Conservation (phyloP, 2,888 invertebrate genomes). For the Timema podura region DNA sequence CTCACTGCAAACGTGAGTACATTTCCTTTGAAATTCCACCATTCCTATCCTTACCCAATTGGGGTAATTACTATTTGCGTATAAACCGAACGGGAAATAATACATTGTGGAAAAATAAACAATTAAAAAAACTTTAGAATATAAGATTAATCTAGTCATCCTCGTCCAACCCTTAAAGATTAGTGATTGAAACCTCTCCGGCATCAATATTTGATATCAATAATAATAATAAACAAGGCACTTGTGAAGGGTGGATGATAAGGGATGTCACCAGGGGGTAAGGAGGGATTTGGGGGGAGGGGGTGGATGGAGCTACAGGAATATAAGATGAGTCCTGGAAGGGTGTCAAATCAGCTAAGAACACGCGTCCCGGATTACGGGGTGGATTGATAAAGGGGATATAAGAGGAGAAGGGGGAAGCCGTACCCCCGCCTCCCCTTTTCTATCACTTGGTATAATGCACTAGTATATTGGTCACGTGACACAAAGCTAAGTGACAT, state of each 20-base stretch:
- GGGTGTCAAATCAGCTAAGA: slow-evolving; percentile 25
- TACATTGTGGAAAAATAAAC: too few species aligned
- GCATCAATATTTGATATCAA: slow-evolving; percentile 50
- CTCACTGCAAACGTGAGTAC: too few species aligned
- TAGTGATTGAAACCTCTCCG: slow-evolving; percentile 44
- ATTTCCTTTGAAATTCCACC: too few species aligned
- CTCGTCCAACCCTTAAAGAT: too few species aligned
- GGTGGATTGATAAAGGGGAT: neutral
- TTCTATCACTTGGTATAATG: too few species aligned
- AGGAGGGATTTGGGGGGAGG: slow-evolving; percentile 15
- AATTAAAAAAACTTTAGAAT: too few species aligned
- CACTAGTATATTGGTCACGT: slow-evolving; percentile 11
- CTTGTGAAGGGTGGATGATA: slow-evolving; percentile 27
- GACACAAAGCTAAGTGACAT: slow-evolving; percentile 22
- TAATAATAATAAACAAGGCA: slow-evolving; percentile 44
- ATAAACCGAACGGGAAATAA: too few species aligned
- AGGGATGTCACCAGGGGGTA: slow-evolving; percentile 15
- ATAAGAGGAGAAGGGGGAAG: neutral
- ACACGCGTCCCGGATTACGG: slow-evolving; percentile 28
- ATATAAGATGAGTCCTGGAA: neutral
- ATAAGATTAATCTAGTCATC: too few species aligned
- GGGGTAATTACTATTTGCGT: too few species aligned
- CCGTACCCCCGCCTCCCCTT: neutral
- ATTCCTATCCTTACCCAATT: too few species aligned
- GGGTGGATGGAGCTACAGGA: slow-evolving; percentile 13